Conservation (phyloP, 2,113 vertebrate genomes). For the Chionodraco myersi region DNA sequence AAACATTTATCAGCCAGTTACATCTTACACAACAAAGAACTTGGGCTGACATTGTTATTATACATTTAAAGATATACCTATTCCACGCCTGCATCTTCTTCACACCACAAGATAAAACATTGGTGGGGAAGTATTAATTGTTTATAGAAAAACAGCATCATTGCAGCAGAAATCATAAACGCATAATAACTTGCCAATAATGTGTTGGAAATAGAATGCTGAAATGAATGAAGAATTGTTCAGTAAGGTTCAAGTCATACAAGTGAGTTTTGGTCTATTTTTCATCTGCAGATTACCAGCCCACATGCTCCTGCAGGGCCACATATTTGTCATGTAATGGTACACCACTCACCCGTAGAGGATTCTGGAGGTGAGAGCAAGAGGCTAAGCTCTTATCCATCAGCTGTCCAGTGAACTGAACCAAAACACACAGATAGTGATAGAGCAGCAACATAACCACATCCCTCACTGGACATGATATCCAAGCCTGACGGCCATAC, state of each 20-base stretch:
- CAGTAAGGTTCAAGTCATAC: no score
- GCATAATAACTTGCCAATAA: no score
- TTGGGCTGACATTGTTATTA: not conserved
- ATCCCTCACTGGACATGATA: not conserved
- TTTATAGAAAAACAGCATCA: no score
- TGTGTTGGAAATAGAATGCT: no score
- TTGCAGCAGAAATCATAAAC: no score
- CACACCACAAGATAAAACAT: not conserved
- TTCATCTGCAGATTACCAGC: no score
- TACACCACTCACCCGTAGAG: conserved; percentile 1
- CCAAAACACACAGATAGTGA: not conserved
- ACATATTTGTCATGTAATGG: not conserved
- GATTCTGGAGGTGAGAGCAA: not conserved
- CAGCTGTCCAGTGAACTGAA: conserved; percentile 6
- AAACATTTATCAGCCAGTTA: not conserved
- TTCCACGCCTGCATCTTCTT: not conserved
- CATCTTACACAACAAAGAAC: not conserved
- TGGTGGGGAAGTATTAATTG: no score
- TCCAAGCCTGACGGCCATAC: not conserved
- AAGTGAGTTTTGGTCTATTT: no score
- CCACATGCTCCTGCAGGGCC: no score
- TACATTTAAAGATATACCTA: no score
- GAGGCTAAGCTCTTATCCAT: conserved; percentile 14
- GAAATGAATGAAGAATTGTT: no score
- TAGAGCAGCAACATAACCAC: not conserved